phyloP scores from a whole-genome alignment of 2,888 invertebrate species.

The Allacma fusca region DNA sequence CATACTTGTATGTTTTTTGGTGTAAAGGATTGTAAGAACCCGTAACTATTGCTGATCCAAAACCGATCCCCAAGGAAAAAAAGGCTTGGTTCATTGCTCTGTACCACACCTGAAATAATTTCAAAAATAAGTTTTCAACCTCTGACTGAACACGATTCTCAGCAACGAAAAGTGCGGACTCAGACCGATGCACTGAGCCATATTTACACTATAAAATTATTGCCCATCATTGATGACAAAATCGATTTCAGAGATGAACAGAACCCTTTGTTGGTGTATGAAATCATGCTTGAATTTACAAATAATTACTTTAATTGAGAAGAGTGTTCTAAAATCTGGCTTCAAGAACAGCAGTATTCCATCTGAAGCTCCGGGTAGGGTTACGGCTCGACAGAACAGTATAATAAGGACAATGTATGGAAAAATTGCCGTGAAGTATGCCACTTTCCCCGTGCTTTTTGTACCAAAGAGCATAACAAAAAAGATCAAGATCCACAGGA shows the following conservation, averaged over 20 bases:
- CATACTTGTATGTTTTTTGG: slow-evolving; percentile 75
- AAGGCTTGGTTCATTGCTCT: slow-evolving; percentile 81
- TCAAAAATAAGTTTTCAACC: too few species aligned
- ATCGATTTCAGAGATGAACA: too few species aligned
- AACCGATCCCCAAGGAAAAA: slow-evolving; percentile 73
- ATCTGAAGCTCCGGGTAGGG: slow-evolving; percentile 73
- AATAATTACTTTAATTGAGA: background rate
- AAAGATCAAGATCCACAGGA: background rate
- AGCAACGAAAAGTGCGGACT: too few species aligned
- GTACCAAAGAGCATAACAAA: background rate
- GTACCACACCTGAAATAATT: slow-evolving; percentile 82
- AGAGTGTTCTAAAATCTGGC: background rate
- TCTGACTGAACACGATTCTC: too few species aligned
- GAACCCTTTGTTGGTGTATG: too few species aligned
- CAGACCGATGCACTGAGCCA: too few species aligned
- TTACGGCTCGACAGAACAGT: slow-evolving; percentile 71
- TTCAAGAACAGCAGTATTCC: slow-evolving; percentile 65
- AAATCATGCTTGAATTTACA: slow-evolving; percentile 37
- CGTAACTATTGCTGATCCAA: slow-evolving; percentile 80
- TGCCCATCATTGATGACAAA: too few species aligned
- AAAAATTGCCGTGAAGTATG: slow-evolving; percentile 89
- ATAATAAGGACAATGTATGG: slow-evolving; percentile 81
- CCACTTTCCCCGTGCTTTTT: slow-evolving; percentile 69
- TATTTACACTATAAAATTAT: too few species aligned
- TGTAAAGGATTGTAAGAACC: slow-evolving; percentile 77